Evolutionary conservation across 2,113 vertebrate genomes (phyloP), one percentile per base, ranked within the genome.

Genomic region (Pimephales promelas): DNA sequence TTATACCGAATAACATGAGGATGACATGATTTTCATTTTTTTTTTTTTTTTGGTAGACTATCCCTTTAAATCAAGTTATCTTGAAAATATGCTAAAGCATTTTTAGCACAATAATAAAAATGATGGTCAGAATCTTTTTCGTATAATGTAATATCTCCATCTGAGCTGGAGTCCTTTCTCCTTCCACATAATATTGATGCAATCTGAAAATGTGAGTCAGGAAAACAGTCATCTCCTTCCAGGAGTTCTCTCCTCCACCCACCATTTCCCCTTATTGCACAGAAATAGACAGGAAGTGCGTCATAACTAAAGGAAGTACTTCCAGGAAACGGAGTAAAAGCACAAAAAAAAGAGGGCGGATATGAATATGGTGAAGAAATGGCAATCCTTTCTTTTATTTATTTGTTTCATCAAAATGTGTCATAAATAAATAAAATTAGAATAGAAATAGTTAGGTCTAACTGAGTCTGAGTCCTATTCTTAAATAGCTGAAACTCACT

Each of bases 201-300:
- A 86, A 90, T 83, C 59, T 66, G 13, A 9, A 24, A 77, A 86
- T 71, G 73, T 83, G 86, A 79, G 78, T 83, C 86, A 88, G 70
- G 66, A 87, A 83, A 81, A 82, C 79, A 83, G 49, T 54, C 34
- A 68, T 75, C 78, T 84, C 82, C 86, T 87, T 81, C 62, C 87
- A 77, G 26, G 79, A 80, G 74, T 68, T 66, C 81, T 75, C 57
- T 77, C 68, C 73, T 81, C 86, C 54, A 85, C 73, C 52, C 87
- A 84, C 87, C 62, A 64, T 45, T 83, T 88, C 59, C 56, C 43
- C 36, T 10, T 70, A 90, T 92, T 90, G 85, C 91, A 83, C 88
- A 87, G 89, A 90, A 93, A 89, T 86, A 78, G 73, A 80, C 85
- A 92, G 91, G 93, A 94, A 93, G 84, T 92, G 89, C 71, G 87